These are phyloP conservation scores for Tachina lurida DNA, from an alignment of 2,888 invertebrate genomes.

Conservation along the genomic window DNA sequence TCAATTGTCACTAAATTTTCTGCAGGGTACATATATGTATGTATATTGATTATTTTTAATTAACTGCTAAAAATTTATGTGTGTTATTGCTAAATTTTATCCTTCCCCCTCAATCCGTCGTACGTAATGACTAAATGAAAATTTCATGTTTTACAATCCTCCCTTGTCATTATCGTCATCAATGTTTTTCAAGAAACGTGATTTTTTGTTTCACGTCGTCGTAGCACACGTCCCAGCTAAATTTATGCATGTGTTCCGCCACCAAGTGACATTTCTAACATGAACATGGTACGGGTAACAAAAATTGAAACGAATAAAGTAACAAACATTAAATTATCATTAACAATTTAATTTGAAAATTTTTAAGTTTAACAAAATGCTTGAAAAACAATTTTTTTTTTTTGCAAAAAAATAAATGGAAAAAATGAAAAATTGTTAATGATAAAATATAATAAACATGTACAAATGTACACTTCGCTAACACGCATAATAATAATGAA, in stretches of 20 bases:
- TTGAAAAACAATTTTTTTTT: neutral
- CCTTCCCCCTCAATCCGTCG: neutral
- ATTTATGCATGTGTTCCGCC: conserved; percentile 62
- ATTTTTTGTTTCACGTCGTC: conserved; percentile 29
- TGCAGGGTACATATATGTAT: too few relatives aligned
- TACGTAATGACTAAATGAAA: conserved; percentile 15
- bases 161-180: neutral
- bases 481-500: conserved; percentile 21
- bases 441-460: conserved; percentile 22
- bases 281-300: conserved; percentile 54
- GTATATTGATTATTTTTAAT: conserved; percentile 26
- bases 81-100: conserved; percentile 1
- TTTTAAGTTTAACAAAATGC: conserved; percentile 38
- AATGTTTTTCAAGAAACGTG: conserved; percentile 43
- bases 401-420: neutral
- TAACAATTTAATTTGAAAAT: conserved; percentile 61
- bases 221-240: conserved; percentile 19
- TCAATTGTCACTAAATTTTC: too few relatives aligned
- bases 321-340: conserved; percentile 61
- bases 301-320: conserved; percentile 3
- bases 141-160: conserved; percentile 32
- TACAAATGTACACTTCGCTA: conserved; percentile 8
- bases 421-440: conserved; percentile 22
- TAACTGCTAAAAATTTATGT: conserved; percentile 24
- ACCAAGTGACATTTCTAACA: conserved; percentile 66